Base-by-base conservation (phyloP, 2,797 vertebrate genomes). In the Peromyscus eremicus region DNA sequence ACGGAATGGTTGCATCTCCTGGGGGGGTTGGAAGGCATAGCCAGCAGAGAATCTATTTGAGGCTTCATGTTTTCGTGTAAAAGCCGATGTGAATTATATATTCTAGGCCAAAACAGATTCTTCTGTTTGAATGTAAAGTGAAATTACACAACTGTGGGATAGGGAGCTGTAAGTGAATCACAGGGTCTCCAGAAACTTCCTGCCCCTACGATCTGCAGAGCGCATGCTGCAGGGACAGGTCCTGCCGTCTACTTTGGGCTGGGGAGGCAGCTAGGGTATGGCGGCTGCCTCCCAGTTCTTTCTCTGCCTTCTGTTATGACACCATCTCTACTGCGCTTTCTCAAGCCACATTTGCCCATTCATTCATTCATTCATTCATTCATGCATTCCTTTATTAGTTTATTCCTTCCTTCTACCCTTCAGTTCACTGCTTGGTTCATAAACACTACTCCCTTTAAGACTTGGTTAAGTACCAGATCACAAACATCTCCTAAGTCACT, bases 91-190 rank as follows among this genome's bases (percentile, higher is more conserved):
- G 66, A 88, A 52, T 92, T 82, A 60, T 60, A 40, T 14, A 37
- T 68, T 79, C 49, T 79, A 52, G 25, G 60, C 19, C n/a, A 12
- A 13, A 88, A 92, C 11, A 81, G 79, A 49, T 66, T 80, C 12
- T 34, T 62, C 46, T 66, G 34, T 82, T 68, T 91, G 82, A 37
- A 5, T 55, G 1, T 70, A 95, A 68, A 57, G 60, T 87, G 60
- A 37, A 81, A 68, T 82, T 60, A 32, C 32, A 52, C 10, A 82
- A 37, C n/a, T 76, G 62, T 75, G 52, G 27, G 16, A 10, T 21
- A 89, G 57, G 62, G 87, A 94, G 71, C 23, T 94, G 32, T 29
- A 71, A 88, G 73, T 16, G 66, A 90, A 68, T 71, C 34, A 40
- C 37, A 10, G 84, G n/a, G 57, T 13, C 49, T 88, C 40, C 55